These are phyloP conservation scores for Fragum sueziense DNA, from an alignment of 2,888 invertebrate species.

Conservation along the genomic window DNA sequence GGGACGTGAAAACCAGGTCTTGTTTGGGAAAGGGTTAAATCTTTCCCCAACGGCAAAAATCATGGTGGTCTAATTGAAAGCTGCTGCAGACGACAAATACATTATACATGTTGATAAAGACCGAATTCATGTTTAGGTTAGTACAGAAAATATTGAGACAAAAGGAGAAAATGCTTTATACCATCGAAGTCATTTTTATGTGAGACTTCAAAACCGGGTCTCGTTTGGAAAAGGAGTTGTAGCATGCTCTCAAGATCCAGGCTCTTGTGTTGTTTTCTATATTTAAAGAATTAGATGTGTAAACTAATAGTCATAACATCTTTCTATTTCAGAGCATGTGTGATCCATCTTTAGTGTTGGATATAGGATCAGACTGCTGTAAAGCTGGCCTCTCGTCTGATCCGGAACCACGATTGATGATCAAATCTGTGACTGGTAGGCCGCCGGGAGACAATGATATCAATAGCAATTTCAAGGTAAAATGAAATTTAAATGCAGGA, in stretches of 20 bases:
- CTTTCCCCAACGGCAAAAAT: no score
- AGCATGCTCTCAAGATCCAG: no score
- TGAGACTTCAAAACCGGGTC: no score
- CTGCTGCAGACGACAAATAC: not conserved
- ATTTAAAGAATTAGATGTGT: no score
- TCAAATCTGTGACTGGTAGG: constrained; percentile 35
- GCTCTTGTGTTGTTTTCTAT: no score
- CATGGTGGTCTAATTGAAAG: no score
- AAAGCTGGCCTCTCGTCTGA: constrained; percentile 33
- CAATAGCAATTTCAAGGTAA: constrained; percentile 37
- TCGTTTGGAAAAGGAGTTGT: no score
- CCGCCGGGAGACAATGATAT: constrained; percentile 36
- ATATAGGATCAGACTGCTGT: constrained; percentile 33
- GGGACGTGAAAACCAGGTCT: no score
- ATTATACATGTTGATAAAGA: not conserved
- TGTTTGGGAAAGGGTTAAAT: no score
- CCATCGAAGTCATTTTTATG: no score
- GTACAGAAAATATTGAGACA: not conserved
- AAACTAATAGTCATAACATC: no score
- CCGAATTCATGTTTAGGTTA: not conserved
- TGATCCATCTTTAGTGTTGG: constrained; percentile 27
- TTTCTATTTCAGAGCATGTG: not conserved
- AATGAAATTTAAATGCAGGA: no score
- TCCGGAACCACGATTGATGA: constrained; percentile 15
- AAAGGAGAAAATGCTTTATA: not conserved